A percentile compares a stretch with the other conserved stretches of the same genome.
Evolutionary conservation across 2,888 invertebrate genomes (phyloP).

Genomic region (Boloria selene): DNA sequence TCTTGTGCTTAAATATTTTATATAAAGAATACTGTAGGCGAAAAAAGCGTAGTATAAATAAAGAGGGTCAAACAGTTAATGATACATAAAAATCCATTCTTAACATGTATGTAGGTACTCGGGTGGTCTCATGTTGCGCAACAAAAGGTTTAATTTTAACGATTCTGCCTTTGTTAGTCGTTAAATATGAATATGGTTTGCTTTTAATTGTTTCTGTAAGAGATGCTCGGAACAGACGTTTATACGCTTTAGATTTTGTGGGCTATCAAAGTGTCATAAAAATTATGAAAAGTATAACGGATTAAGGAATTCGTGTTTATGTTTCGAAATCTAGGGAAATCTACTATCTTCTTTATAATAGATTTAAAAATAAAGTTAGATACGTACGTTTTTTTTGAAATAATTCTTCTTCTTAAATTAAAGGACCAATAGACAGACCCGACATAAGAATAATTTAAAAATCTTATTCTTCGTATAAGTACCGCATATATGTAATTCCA

Average conservation of each 20-base stretch:
- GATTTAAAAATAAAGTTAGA: no score
- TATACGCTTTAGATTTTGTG: neutral
- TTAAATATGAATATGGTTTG: constrained; percentile 24
- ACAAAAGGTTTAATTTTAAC: constrained; percentile 21
- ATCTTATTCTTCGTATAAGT: no score
- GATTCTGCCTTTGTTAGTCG: constrained; percentile 3
- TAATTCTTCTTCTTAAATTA: no score
- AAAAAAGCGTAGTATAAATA: no score
- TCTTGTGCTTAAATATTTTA: no score
- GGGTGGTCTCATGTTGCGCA: constrained; percentile 9
- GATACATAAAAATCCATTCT: constrained; percentile 1
- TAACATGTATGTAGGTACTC: neutral
- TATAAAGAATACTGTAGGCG: no score
- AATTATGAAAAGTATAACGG: neutral
- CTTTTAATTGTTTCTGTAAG: constrained; percentile 23
- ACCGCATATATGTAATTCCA: no score
- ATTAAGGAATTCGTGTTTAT: neutral
- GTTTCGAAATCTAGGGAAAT: neutral
- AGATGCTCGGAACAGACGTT: constrained; percentile 19
- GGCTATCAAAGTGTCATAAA: constrained; percentile 12
- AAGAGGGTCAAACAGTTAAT: neutral
- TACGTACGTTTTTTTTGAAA: no score
- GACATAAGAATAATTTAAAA: no score
- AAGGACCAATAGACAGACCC: no score
- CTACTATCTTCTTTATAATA: neutral